Evolutionary conservation across 2,888 invertebrate genomes (phyloP), one percentile per base, ranked within the genome.

Genomic region (Xestia sexstrigata): DNA sequence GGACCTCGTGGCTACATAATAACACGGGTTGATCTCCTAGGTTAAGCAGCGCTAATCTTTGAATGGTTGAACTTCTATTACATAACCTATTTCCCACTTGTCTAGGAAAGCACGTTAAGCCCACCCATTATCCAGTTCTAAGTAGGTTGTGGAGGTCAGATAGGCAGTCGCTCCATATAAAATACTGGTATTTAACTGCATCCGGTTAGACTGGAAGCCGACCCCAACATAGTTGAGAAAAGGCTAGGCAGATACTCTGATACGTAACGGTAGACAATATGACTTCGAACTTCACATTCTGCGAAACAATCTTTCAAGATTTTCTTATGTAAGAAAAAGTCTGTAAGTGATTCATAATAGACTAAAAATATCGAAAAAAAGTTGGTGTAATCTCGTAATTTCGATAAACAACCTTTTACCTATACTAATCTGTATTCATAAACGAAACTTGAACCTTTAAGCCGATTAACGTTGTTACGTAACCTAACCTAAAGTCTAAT

Each of bases 401-500:
- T 55, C 47, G 35, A 66, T 69, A 74, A 42, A 73, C n/a, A 70
- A 35, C 60, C 67, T n/a, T 52, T 66, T 66, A 65, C 23, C 17
- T 49, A 17, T 11, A 70, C 49, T 72, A 76, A 83, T 74, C 62
- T 66, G 63, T 81, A 81, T 76, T 79, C 65, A 69, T 76, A 78
- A 80, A 62, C 65, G 20, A 74, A 84, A 79, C 70, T 74, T 77
- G n/a, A 60, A 62, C 35, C n/a, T 23, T 55, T 78, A 73, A 80
- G 70, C 76, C 76, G 83, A 85, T 83, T 78, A 82, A 82, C 78
- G 70, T 85, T 85, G 87, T 89, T 88, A 81, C 87, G 85, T 75
- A 79, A 79, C 70, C 81, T 73, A 9, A 20, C 4, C 30, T 62
- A 30, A 62, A 62, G 60, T 62, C 30, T 62, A 5, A 20, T 60